Conservation (phyloP, 2,113 vertebrate genomes). For the Thinocorus orbignyianus region DNA sequence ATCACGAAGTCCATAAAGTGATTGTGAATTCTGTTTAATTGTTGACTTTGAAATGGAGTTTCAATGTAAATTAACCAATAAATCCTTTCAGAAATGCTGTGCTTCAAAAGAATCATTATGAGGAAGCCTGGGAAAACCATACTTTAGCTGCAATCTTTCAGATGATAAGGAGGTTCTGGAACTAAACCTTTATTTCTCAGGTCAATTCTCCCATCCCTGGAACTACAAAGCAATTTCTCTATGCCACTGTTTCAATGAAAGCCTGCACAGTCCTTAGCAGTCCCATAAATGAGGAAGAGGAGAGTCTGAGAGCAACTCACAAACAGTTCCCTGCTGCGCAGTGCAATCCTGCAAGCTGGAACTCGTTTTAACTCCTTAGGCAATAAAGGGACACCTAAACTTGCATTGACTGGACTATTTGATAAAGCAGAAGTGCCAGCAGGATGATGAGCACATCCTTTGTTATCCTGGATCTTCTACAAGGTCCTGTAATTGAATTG, state of each 20-base stretch:
- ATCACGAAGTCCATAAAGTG: not conserved
- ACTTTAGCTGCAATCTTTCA: not conserved
- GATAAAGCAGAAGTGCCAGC: not conserved
- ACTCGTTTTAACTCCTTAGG: rapidly evolving
- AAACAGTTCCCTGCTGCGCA: not conserved
- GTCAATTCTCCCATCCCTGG: not conserved
- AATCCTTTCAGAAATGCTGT: not conserved
- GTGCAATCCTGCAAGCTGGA: not conserved
- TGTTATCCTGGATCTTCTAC: not conserved
- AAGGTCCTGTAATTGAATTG: not conserved
- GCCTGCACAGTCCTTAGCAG: not conserved
- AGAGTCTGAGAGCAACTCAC: not conserved
- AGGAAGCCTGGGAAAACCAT: not conserved
- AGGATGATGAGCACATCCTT: not conserved
- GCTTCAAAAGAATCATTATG: not conserved
- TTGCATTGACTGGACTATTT: rapidly evolving
- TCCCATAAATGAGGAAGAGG: not conserved
- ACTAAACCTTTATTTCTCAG: not conserved
- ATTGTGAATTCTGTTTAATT: not conserved
- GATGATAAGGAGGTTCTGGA: not conserved
- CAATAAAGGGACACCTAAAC: not conserved
- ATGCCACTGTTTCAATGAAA: not conserved
- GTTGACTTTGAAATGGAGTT: not conserved
- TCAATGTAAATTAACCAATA: not conserved
- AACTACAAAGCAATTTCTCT: not conserved